These are phyloP conservation scores for Amblyraja radiata DNA, from an alignment of 2,797 vertebrate genomes.

Conservation along the genomic window DNA sequence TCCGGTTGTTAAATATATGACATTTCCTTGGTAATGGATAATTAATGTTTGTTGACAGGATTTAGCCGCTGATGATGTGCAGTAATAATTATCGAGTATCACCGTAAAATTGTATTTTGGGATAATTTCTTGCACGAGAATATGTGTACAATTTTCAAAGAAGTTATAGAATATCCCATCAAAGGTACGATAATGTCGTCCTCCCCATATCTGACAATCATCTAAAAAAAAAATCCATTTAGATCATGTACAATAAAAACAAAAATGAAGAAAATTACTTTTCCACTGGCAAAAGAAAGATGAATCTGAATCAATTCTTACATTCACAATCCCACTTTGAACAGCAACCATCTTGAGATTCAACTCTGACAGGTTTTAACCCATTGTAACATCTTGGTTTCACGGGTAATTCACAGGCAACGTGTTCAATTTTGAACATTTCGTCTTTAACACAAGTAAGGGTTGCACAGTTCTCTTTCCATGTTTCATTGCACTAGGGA, in stretches of 20 bases:
- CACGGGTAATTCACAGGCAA: neutral
- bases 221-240: neutral
- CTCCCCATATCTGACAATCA: slow-evolving; percentile 28
- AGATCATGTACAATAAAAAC: neutral
- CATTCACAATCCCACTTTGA: slow-evolving; percentile 15
- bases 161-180: slow-evolving; percentile 12
- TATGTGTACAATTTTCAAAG: slow-evolving; percentile 17
- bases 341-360: slow-evolving; percentile 22
- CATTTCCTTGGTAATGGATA: neutral
- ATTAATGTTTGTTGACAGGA: neutral
- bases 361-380: neutral
- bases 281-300: neutral
- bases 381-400: neutral
- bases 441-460: slow-evolving; percentile 10
- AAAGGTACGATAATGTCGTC: slow-evolving; percentile 24
- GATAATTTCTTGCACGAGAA: slow-evolving; percentile 31
- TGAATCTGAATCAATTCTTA: neutral
- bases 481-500: slow-evolving; percentile 27
- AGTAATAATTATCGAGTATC: slow-evolving; percentile 20
- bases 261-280: neutral
- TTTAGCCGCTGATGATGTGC: neutral
- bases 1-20: neutral
- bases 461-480: neutral
- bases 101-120: slow-evolving; percentile 34
- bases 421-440: neutral